Percentiles rank a stretch among this genome's conserved stretches.
Evolutionary conservation across 2,113 vertebrate genomes (phyloP).

Genomic region (Trinectes maculatus): DNA sequence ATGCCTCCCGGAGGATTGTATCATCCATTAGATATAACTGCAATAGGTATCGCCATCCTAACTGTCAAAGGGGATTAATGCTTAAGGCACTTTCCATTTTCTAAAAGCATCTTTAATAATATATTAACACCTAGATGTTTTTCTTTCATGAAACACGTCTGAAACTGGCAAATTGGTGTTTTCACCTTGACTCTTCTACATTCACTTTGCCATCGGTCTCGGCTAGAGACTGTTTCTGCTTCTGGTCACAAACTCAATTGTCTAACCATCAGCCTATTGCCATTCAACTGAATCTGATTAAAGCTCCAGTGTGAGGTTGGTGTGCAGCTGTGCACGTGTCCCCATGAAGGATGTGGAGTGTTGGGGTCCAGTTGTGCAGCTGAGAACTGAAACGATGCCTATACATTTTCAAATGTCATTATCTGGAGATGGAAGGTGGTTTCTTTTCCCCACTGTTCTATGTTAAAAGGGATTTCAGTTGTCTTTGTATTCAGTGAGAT

Average conservation of each 20-base stretch:
- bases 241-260: slow-evolving; percentile 21
- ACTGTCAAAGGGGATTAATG: neutral
- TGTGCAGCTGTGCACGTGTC: no score
- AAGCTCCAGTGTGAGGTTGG: neutral
- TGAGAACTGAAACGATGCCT: neutral
- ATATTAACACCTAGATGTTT: neutral
- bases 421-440: neutral
- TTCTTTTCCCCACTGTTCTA: no score
- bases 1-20: neutral
- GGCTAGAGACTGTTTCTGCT: no score
- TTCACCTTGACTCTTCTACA: neutral
- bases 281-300: no score
- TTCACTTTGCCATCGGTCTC: no score
- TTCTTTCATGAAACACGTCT: neutral
- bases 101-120: neutral
- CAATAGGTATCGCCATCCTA: slow-evolving; percentile 6
- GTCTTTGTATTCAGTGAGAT: no score
- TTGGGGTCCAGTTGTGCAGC: neutral
- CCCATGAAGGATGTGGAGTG: neutral
- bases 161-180: neutral
- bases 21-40: neutral
- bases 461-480: no score
- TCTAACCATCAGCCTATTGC: slow-evolving; percentile 10
- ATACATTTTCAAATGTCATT: slow-evolving; percentile 1
- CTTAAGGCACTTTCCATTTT: neutral